Conservation (phyloP, 2,113 vertebrate species). For the Xiphophorus couchianus region DNA sequence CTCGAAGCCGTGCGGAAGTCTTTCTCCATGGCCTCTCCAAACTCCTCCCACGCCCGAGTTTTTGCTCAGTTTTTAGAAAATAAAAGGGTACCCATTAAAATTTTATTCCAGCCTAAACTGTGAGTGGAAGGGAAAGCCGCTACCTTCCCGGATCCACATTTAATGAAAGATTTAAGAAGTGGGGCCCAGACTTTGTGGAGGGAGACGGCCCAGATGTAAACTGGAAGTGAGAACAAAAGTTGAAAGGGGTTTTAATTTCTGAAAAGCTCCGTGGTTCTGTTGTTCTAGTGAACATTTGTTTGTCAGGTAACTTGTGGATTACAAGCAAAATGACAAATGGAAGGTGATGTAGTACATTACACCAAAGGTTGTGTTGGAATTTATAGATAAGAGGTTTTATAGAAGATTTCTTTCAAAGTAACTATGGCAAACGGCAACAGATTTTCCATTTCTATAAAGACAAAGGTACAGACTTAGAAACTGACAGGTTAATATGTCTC, state of each 20-base stretch:
- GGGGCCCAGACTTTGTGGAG: constrained; percentile 21
- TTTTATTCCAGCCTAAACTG: constrained; percentile 64
- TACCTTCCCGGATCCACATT: constrained; percentile 39
- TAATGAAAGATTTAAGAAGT: constrained; percentile 65
- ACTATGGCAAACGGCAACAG: constrained; percentile 2
- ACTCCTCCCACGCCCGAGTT: too few relatives aligned
- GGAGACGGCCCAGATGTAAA: constrained; percentile 25
- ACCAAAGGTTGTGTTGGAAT: constrained; percentile 37
- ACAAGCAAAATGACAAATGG: background rate
- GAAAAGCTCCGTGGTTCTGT: background rate
- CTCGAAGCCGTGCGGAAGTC: too few relatives aligned
- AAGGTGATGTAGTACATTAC: background rate
- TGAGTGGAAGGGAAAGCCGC: constrained; percentile 37
- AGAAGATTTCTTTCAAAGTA: constrained; percentile 6
- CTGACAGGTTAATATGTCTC: too few relatives aligned
- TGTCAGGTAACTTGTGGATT: background rate
- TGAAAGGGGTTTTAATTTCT: constrained; percentile 21
- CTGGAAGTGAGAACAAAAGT: constrained; percentile 27
- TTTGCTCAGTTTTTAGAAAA: constrained; percentile 64
- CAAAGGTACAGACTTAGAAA: background rate
- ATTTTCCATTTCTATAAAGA: background rate
- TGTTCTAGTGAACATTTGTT: background rate
- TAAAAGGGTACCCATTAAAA: constrained; percentile 61
- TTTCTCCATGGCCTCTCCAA: too few relatives aligned
- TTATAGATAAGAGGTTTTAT: constrained; percentile 26